Evolutionary conservation across 2,888 invertebrate species (phyloP).

Genomic region (Morpho helenor): DNA sequence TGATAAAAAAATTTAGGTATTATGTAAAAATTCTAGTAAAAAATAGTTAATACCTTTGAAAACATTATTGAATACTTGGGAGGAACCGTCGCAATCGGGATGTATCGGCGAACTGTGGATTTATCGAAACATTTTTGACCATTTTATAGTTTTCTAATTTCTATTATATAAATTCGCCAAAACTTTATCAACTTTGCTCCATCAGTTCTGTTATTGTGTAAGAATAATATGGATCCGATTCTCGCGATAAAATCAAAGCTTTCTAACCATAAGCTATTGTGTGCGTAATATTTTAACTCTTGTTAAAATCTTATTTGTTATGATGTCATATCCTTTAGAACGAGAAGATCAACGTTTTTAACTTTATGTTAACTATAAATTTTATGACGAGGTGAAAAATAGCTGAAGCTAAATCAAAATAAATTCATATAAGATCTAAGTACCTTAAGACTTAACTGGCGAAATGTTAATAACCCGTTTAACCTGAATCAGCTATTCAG

Average conservation of each 20-base stretch:
- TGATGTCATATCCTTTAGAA: background rate
- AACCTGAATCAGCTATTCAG: no score
- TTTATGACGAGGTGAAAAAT: background rate
- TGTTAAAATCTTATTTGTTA: background rate
- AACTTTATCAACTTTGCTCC: constrained; percentile 44
- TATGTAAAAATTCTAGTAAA: no score
- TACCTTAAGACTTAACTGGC: no score
- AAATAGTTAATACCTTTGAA: constrained; percentile 43
- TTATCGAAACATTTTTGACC: constrained; percentile 48
- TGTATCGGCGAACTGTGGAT: constrained; percentile 65
- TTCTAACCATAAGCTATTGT: constrained; percentile 17
- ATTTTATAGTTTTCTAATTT: constrained; percentile 71
- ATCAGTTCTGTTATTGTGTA: constrained; percentile 31
- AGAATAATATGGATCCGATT: constrained; percentile 42
- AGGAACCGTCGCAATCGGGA: constrained; percentile 60
- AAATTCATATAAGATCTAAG: no score
- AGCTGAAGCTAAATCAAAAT: no score
- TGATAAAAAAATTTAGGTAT: no score
- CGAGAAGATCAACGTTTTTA: constrained; percentile 1
- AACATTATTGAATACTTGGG: constrained; percentile 50
- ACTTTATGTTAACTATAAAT: background rate
- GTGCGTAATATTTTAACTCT: background rate
- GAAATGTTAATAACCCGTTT: no score
- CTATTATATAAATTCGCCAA: constrained; percentile 66
- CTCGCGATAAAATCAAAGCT: constrained; percentile 28